phyloP scores from a whole-genome alignment of 2,797 vertebrate genomes.

The Synanceia verrucosa region DNA sequence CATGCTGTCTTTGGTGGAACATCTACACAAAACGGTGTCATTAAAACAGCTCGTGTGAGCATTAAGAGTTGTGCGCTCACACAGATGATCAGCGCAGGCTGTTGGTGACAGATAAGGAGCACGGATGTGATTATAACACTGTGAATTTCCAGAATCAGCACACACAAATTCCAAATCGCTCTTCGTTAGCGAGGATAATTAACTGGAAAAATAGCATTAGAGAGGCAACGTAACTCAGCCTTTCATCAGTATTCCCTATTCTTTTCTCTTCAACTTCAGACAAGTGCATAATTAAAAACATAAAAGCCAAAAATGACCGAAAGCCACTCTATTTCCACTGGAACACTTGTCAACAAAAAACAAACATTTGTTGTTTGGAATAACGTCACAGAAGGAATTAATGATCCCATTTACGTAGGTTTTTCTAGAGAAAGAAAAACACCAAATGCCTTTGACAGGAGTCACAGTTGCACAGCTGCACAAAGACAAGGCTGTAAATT shows the following conservation, averaged over 20 bases:
- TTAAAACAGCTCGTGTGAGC: not conserved
- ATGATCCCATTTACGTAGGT: not conserved
- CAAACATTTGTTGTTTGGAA: slow-evolving; percentile 14
- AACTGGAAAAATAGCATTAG: slow-evolving; percentile 11
- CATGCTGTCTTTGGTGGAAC: not conserved
- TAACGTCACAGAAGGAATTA: not conserved
- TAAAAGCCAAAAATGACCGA: slow-evolving; percentile 13
- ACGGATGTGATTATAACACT: not conserved
- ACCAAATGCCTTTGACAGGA: slow-evolving; percentile 3
- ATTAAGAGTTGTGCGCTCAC: not conserved
- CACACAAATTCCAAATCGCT: slow-evolving; percentile 10
- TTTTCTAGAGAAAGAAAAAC: slow-evolving; percentile 5
- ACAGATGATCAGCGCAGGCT: slow-evolving; percentile 8
- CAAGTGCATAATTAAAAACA: slow-evolving; percentile 22
- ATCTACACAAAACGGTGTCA: not conserved
- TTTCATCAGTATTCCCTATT: slow-evolving; percentile 22
- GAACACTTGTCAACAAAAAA: not conserved
- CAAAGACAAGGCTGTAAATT: slow-evolving; percentile 25
- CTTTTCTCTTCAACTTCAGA: not conserved
- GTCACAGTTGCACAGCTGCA: slow-evolving; percentile 20
- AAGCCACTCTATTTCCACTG: slow-evolving; percentile 1
- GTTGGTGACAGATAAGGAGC: slow-evolving; percentile 47
- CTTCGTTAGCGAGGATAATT: slow-evolving; percentile 17
- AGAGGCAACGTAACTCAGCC: not conserved
- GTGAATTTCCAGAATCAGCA: slow-evolving; percentile 12